Conservation (phyloP, 2,888 invertebrate species). For the Empis stercorea region DNA sequence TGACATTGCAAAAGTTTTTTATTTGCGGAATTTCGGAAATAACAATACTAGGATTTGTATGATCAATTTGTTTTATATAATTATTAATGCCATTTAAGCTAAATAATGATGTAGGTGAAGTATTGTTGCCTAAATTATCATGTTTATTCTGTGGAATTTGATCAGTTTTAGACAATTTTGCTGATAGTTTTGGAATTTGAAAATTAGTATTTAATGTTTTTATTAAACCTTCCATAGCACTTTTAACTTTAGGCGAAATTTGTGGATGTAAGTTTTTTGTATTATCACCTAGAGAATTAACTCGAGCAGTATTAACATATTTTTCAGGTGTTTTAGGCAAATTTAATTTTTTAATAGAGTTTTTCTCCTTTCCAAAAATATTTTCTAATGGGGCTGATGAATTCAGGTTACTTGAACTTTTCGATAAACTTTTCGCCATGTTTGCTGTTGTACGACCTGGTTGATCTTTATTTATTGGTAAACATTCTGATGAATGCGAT, state of each 20-base stretch:
- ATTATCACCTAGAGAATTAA: conserved; percentile 29
- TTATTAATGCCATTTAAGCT: no score
- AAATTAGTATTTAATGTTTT: conserved; percentile 70
- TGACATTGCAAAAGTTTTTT: no score
- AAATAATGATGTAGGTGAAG: no score
- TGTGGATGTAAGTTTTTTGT: conserved; percentile 42
- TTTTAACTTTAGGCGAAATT: conserved; percentile 40
- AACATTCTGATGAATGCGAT: not conserved
- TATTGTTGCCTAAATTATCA: no score
- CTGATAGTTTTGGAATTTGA: conserved; percentile 74
- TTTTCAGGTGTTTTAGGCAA: not conserved
- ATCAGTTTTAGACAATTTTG: conserved; percentile 22
- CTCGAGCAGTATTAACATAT: conserved; percentile 17
- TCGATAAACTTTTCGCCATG: not conserved
- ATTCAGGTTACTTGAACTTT: not conserved
- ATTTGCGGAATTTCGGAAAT: no score
- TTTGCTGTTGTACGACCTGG: not conserved
- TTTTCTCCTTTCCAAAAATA: no score
- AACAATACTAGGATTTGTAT: no score
- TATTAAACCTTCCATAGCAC: conserved; percentile 60
- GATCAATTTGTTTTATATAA: no score
- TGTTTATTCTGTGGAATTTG: no score
- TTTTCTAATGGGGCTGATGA: conserved; percentile 15
- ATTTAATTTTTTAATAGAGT: no score
- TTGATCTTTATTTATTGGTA: not conserved